These are phyloP conservation scores for Alentia gelatinosa DNA, from an alignment of 2,888 invertebrate genomes.

Conservation along the genomic window DNA sequence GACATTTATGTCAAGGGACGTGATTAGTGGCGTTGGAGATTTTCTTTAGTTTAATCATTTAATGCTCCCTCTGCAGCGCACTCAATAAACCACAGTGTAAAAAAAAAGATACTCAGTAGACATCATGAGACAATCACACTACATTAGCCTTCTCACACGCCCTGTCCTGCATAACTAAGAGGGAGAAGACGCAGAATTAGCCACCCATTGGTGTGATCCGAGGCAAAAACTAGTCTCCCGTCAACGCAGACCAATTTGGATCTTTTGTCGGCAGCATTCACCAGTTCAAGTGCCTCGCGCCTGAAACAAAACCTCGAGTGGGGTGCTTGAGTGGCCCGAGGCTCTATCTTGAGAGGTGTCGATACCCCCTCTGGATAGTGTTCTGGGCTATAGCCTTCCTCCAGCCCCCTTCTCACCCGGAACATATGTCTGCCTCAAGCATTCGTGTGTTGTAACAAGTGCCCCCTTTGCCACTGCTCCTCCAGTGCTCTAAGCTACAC, in stretches of 20 bases:
- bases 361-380: neutral
- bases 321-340: neutral
- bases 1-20: too few relatives aligned
- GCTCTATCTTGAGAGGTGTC: neutral
- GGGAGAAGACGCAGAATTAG: neutral
- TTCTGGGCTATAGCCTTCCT: neutral
- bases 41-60: too few relatives aligned
- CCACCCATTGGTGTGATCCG: neutral
- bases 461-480: neutral
- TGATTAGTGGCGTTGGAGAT: too few relatives aligned
- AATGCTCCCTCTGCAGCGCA: too few relatives aligned
- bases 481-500: neutral
- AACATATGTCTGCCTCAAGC: constrained; percentile 2
- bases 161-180: too few relatives aligned
- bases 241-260: constrained; percentile 8
- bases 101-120: too few relatives aligned
- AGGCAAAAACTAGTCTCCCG: neutral
- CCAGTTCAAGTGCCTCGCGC: neutral
- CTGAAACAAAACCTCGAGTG: constrained; percentile 6
- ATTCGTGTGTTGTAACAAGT: constrained; percentile 16
- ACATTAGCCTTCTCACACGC: too few relatives aligned
- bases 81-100: too few relatives aligned
- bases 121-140: too few relatives aligned
- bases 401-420: neutral
- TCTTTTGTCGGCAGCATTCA: constrained; percentile 15